Conservation (phyloP, 2,113 vertebrate genomes). For the Ploceus nigricollis region DNA sequence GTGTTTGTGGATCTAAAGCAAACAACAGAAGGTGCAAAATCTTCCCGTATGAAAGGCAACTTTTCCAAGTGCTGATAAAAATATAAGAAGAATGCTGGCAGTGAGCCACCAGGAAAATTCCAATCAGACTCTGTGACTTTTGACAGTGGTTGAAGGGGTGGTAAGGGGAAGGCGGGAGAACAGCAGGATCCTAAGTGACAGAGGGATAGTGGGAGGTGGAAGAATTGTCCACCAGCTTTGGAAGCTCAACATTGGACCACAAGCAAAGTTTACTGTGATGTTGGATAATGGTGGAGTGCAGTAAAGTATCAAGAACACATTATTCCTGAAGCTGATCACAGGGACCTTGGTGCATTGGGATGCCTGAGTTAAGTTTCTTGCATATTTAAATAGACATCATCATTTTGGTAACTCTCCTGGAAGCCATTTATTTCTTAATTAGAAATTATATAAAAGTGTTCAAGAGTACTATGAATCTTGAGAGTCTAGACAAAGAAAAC, state of each 20-base stretch:
- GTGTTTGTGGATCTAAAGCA: background rate
- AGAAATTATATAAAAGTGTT: background rate
- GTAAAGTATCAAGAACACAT: background rate
- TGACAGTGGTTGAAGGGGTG: background rate
- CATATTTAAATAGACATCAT: background rate
- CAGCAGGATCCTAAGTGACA: background rate
- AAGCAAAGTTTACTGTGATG: background rate
- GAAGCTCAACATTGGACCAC: background rate
- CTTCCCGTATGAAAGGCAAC: background rate
- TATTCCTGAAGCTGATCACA: background rate
- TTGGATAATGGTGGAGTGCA: background rate
- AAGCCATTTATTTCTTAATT: background rate
- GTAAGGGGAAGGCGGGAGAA: background rate
- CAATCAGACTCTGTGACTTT: background rate
- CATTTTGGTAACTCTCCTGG: background rate
- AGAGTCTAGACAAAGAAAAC: background rate
- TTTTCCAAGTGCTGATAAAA: background rate
- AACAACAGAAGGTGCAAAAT: background rate
- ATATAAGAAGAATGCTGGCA: background rate
- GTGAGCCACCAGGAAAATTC: background rate
- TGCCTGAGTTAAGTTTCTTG: background rate
- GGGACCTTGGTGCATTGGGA: background rate
- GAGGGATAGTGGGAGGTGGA: background rate
- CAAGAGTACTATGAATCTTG: background rate
- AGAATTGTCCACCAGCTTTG: background rate